Conservation (phyloP, 2,888 invertebrate species). For the Aphodius granarius region DNA sequence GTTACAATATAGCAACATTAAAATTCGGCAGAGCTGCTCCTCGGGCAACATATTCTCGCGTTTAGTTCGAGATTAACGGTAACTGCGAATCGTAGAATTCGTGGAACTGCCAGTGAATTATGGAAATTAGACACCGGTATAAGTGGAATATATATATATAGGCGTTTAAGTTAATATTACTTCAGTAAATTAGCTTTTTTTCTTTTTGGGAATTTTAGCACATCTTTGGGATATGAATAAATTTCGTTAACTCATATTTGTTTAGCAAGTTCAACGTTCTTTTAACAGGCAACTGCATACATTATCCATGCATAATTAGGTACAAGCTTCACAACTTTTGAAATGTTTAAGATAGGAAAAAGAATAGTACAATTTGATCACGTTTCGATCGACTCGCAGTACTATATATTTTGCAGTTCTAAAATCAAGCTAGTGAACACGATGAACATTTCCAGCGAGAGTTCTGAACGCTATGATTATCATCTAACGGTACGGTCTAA, state of each 20-base stretch:
- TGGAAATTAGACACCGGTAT: background rate
- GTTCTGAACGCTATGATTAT: background rate
- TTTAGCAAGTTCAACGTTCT: too few relatives aligned
- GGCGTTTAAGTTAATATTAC: background rate
- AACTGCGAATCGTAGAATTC: background rate
- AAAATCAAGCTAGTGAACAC: background rate
- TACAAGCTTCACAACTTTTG: too few relatives aligned
- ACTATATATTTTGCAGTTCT: background rate
- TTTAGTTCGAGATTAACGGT: background rate
- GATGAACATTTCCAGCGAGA: background rate
- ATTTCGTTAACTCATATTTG: too few relatives aligned
- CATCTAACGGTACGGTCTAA: conserved; percentile 7
- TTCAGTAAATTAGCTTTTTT: background rate
- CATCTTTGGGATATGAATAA: background rate
- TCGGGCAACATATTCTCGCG: background rate
- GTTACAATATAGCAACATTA: background rate
- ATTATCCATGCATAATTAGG: too few relatives aligned
- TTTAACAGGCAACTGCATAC: too few relatives aligned
- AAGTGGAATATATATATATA: background rate
- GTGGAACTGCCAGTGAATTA: background rate
- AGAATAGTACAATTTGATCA: background rate
- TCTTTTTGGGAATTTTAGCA: background rate
- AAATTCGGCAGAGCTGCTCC: background rate
- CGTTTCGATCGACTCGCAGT: background rate
- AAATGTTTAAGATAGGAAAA: too few relatives aligned